Conservation (phyloP, 2,888 invertebrate genomes). For the Brachynemurus nebulosus region DNA sequence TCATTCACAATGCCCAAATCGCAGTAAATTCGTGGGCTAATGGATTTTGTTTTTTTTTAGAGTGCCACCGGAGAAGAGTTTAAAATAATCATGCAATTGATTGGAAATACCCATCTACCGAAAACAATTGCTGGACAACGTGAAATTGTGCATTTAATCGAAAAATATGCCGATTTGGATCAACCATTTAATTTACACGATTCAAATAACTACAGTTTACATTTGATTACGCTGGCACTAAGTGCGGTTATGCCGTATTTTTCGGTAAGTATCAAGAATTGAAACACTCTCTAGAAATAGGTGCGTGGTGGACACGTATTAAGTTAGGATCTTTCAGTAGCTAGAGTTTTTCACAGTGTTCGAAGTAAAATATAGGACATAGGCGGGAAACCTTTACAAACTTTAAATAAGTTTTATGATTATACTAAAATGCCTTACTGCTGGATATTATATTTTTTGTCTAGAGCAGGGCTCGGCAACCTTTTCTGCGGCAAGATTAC, state of each 20-base stretch:
- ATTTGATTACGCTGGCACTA: constrained; percentile 1
- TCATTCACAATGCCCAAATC: constrained; percentile 12
- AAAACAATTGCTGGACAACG: constrained; percentile 74
- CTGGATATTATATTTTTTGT: too few relatives aligned
- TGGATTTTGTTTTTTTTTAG: constrained; percentile 32
- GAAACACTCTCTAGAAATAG: background rate
- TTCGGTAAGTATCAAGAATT: constrained; percentile 52
- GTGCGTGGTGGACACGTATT: too few relatives aligned
- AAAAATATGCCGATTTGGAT: constrained; percentile 74
- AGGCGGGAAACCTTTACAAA: too few relatives aligned
- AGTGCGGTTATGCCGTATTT: constrained; percentile 69
- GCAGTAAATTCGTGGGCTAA: too few relatives aligned
- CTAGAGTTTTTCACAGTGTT: too few relatives aligned
- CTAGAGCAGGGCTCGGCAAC: too few relatives aligned
- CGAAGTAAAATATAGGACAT: too few relatives aligned
- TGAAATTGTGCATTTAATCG: constrained; percentile 72
- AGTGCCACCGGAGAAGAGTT: constrained; percentile 89
- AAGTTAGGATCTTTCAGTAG: too few relatives aligned
- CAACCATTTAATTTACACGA: constrained; percentile 41
- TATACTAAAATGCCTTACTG: too few relatives aligned
- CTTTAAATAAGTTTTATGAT: too few relatives aligned
- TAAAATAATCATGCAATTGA: constrained; percentile 71
- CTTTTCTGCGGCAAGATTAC: too few relatives aligned
- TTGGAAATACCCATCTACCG: constrained; percentile 68
- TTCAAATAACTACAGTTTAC: constrained; percentile 28